Evolutionary conservation across 1,140 invertebrate species (phyloP).

Genomic region (Zaprionus tsacasi): DNA sequence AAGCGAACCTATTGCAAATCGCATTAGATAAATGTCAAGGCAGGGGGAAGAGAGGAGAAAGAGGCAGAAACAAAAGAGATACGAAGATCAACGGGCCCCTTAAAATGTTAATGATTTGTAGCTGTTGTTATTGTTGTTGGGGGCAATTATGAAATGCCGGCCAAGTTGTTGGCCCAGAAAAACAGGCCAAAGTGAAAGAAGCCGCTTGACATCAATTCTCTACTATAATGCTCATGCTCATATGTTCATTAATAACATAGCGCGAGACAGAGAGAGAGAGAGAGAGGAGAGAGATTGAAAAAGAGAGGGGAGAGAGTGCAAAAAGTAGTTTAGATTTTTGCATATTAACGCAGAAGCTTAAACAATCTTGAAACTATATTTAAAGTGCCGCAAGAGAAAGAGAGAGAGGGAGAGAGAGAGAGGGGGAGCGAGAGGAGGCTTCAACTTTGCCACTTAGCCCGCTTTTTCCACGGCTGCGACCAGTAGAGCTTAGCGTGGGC

Average conservation of each 20-base stretch:
- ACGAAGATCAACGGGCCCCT: slow-evolving; percentile 16
- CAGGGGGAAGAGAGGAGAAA: not conserved
- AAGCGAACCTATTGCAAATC: slow-evolving; percentile 6
- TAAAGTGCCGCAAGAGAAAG: not conserved
- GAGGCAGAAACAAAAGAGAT: slow-evolving; percentile 1
- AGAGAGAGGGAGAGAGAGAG: not conserved
- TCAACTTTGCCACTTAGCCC: slow-evolving; percentile 49
- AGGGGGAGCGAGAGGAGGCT: not conserved
- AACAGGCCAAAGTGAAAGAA: slow-evolving; percentile 38
- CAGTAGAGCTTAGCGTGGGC: not conserved
- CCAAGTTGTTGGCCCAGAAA: slow-evolving; percentile 48
- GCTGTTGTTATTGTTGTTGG: slow-evolving; percentile 30
- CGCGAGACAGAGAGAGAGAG: not conserved
- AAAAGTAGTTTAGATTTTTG: slow-evolving; percentile 23
- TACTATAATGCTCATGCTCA: slow-evolving; percentile 12
- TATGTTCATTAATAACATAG: slow-evolving; percentile 23
- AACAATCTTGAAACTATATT: slow-evolving; percentile 15
- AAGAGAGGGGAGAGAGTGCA: not conserved
- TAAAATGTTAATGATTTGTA: slow-evolving; percentile 53
- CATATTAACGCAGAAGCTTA: slow-evolving; percentile 19
- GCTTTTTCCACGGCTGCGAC: slow-evolving; percentile 11
- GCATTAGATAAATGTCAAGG: slow-evolving; percentile 6
- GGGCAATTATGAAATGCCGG: slow-evolving; percentile 62
- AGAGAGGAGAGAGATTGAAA: not conserved
- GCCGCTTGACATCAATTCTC: slow-evolving; percentile 48